Base-by-base conservation (phyloP, 2,888 invertebrate genomes). In the Chrysina gloriosa region DNA sequence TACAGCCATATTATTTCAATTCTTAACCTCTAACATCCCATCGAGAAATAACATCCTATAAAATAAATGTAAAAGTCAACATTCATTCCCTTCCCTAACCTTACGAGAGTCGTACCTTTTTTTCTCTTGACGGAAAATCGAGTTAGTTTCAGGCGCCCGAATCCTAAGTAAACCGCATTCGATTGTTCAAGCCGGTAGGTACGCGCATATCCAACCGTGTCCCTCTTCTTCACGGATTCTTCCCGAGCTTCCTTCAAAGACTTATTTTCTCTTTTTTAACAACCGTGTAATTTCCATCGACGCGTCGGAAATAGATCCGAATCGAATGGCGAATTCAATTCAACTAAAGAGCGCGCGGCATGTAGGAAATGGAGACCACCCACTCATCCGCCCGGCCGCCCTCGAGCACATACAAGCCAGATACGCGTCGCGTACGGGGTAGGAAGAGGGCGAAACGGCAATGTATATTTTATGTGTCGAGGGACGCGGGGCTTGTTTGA, bases 301-400 rank as follows among this genome's bases (percentile, higher is more conserved):
- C n/a, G n/a, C 7, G 19, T 16, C 21, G 45, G 45, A 19, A 45
- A 45, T 45, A 7, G 21, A 5, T 45, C 21, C 6, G 52, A 70
- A 68, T 68, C 63, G 71, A 72, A 71, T 70, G 68, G 69, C 56
- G 67, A 71, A 71, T 72, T 70, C 71, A 71, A 72, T 72, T 69
- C 67, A 64, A 69, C 65, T n/a, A n/a, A n/a, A n/a, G n/a, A n/a
- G n/a, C n/a, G n/a, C 66, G 45, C 58, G 68, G 67, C 65, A 63
- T 68, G 16, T 31, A 31, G 31, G 25, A 61, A 42, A 29, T 25
- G 39, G 27, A 42, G 21, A 42, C 16, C 19, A 61, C 58, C 42
- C 58, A 39, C 58, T 23, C 25, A 36, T 65, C 65, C 42, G 69
- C 61, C 19, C 50, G 56, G 54, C 34, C 65, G 52, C 47, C 19